These are phyloP conservation scores for Seriola dumerili DNA, from an alignment of 2,113 vertebrate genomes.

Conservation along the genomic window DNA sequence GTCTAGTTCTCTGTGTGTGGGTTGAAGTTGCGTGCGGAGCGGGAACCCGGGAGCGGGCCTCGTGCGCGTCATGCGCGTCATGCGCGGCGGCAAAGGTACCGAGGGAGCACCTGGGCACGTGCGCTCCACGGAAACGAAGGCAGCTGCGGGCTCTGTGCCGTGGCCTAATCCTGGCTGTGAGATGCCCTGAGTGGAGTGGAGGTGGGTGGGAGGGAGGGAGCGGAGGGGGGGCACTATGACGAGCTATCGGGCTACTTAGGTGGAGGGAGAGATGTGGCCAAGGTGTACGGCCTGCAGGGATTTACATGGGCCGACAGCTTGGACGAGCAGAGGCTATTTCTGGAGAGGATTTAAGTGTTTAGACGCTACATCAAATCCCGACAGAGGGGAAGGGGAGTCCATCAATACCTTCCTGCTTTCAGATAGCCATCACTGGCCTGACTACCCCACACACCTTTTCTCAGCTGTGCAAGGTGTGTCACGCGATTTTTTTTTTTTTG, in stretches of 20 bases:
- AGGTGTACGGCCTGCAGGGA: constrained; percentile 78
- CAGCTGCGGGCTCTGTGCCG: constrained; percentile 27
- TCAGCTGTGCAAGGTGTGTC: neutral
- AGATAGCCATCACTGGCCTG: constrained; percentile 26
- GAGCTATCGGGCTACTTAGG: constrained; percentile 55
- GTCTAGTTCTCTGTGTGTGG: neutral
- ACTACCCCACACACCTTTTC: neutral
- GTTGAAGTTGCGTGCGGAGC: constrained; percentile 35
- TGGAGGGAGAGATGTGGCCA: constrained; percentile 36
- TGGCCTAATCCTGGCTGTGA: constrained; percentile 68
- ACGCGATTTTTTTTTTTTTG: no score
- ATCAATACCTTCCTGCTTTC: constrained; percentile 41
- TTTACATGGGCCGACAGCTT: constrained; percentile 84
- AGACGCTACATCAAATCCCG: constrained; percentile 81
- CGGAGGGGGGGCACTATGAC: constrained; percentile 15
- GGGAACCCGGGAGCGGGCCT: neutral
- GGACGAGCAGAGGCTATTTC: constrained; percentile 79
- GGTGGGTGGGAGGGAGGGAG: neutral
- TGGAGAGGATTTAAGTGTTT: constrained; percentile 85
- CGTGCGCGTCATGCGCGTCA: constrained; percentile 9
- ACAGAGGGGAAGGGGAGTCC: constrained; percentile 70
- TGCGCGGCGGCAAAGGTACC: constrained; percentile 40
- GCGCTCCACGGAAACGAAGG: constrained; percentile 54
- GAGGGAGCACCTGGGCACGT: constrained; percentile 51
- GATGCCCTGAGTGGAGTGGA: constrained; percentile 3